These are phyloP conservation scores for Hyphantria cunea DNA, from an alignment of 1,140 invertebrate species.

Conservation along the genomic window DNA sequence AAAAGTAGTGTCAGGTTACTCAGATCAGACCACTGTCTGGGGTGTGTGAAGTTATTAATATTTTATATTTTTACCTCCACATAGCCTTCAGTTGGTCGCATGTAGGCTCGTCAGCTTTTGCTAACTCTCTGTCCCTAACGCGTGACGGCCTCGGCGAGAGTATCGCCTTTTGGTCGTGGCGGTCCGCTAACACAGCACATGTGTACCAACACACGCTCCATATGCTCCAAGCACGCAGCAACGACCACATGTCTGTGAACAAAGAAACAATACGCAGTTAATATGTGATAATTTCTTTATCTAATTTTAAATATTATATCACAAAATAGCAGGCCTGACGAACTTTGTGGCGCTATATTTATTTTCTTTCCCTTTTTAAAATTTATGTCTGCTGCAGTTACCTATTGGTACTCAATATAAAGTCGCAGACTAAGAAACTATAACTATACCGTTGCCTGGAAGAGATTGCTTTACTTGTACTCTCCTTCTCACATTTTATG, in stretches of 20 bases:
- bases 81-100: constrained; percentile 94
- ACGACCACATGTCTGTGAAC: constrained; percentile 60
- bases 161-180: constrained; percentile 63
- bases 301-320: no score
- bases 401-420: no score
- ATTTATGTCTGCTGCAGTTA: no score
- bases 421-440: no score
- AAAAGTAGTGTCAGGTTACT: no score
- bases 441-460: no score
- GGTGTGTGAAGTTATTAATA: background rate
- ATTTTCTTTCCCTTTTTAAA: no score
- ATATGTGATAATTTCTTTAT: background rate
- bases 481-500: no score
- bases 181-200: constrained; percentile 54
- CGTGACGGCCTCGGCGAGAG: constrained; percentile 52
- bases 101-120: constrained; percentile 86
- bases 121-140: constrained; percentile 62
- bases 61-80: constrained; percentile 85
- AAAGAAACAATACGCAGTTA: constrained; percentile 23
- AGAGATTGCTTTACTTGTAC: no score
- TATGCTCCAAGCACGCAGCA: constrained; percentile 38
- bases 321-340: no score
- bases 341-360: no score
- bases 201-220: constrained; percentile 52
- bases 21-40: no score